Percentiles rank a stretch among this genome's conserved stretches.
Conservation (phyloP, 2,113 vertebrate genomes). For the Hippolais icterina region DNA sequence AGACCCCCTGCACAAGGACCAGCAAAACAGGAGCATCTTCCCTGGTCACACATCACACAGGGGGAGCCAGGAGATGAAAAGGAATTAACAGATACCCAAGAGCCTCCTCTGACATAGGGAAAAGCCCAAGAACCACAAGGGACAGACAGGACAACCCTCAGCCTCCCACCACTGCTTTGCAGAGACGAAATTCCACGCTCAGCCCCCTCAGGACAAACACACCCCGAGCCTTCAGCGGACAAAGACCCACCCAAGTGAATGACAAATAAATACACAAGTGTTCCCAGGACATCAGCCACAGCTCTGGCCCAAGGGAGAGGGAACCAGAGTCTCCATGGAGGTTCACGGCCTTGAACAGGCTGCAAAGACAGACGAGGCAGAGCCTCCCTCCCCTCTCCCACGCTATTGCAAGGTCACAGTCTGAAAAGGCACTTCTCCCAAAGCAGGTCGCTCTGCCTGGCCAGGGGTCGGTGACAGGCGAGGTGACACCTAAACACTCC, state of each 20-base stretch:
- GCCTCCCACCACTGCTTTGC: neutral
- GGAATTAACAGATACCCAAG: neutral
- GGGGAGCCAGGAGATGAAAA: neutral
- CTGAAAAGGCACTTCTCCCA: slow-evolving; percentile 69
- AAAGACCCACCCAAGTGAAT: neutral
- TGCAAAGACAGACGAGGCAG: neutral
- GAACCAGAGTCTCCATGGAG: neutral
- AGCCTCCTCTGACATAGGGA: neutral
- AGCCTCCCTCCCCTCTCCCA: neutral
- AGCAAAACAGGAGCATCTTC: neutral
- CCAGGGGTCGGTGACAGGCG: neutral
- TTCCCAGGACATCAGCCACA: slow-evolving; percentile 1
- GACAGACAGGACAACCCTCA: neutral
- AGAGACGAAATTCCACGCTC: neutral
- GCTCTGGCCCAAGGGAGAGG: neutral
- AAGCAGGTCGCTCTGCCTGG: slow-evolving; percentile 38
- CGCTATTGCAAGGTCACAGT: slow-evolving; percentile 8
- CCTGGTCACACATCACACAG: neutral
- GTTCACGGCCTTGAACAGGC: neutral
- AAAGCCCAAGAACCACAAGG: neutral
- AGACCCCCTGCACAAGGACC: neutral
- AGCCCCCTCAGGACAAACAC: neutral
- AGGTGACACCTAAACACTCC: slow-evolving; percentile 41
- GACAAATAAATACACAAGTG: slow-evolving; percentile 46
- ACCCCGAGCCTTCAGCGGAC: neutral